phyloP scores from a whole-genome alignment of 2,113 vertebrate genomes.

The Chamaetylas fuelleborni region DNA sequence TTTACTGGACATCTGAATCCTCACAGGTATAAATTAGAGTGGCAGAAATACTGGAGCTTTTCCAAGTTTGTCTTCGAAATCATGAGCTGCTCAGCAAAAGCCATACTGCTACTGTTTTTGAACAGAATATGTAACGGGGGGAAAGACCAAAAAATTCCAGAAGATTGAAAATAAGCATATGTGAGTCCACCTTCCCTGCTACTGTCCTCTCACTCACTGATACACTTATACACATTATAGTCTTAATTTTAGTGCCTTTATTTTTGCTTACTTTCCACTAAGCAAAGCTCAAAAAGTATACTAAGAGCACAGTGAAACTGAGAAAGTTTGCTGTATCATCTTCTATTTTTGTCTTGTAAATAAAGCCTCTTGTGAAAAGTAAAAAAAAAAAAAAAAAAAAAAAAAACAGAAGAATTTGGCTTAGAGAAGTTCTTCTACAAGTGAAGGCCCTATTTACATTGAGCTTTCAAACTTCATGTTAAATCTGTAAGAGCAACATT shows the following conservation, averaged over 20 bases:
- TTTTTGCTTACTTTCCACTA: not conserved
- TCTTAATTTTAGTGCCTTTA: not conserved
- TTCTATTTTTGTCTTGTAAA: not conserved
- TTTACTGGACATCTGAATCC: constrained; percentile 49
- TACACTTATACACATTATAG: too few species aligned
- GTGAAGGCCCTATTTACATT: not conserved
- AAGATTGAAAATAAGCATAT: not conserved
- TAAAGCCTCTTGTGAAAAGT: not conserved
- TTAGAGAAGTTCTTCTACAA: not conserved
- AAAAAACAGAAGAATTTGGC: not conserved
- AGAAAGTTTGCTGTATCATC: not conserved
- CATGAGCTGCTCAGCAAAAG: constrained; percentile 11
- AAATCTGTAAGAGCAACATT: not conserved
- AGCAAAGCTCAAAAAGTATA: not conserved
- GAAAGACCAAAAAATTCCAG: not conserved
- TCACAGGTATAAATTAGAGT: constrained; percentile 62
- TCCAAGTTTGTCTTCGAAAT: constrained; percentile 49
- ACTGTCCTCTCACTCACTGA: not conserved
- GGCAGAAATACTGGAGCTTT: constrained; percentile 38
- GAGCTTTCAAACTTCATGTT: not conserved
- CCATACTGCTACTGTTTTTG: not conserved
- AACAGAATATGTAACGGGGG: not conserved
- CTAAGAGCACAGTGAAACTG: not conserved
- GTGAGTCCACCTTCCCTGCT: not conserved
- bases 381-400: not conserved